These are phyloP conservation scores for Cynopterus brachyotis DNA, from an alignment of 2,113 vertebrate genomes.

Conservation along the genomic window DNA sequence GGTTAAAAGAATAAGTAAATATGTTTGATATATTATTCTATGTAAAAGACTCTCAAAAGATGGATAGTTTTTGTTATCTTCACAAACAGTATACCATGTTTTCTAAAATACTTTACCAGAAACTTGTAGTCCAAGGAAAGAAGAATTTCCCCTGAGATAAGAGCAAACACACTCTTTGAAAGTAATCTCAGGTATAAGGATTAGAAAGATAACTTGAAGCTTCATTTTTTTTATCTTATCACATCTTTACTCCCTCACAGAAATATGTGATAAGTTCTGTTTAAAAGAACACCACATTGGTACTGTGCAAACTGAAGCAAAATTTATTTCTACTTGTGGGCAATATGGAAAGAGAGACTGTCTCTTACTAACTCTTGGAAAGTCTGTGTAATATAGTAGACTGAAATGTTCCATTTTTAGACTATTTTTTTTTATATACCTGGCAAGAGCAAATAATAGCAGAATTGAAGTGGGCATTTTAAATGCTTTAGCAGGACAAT, in stretches of 20 bases:
- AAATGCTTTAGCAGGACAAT: background rate
- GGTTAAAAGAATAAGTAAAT: conserved; percentile 60
- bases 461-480: background rate
- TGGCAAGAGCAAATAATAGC: background rate
- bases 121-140: conserved; percentile 72
- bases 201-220: conserved; percentile 84
- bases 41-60: conserved; percentile 56
- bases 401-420: background rate
- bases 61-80: conserved; percentile 62
- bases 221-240: conserved; percentile 87
- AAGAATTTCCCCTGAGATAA: conserved; percentile 80
- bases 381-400: background rate
- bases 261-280: conserved; percentile 74
- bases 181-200: conserved; percentile 84
- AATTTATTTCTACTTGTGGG: conserved; percentile 44
- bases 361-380: conserved; percentile 20
- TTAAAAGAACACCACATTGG: conserved; percentile 70
- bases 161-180: conserved; percentile 81
- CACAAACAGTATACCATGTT: conserved; percentile 64
- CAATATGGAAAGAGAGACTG: background rate
- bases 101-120: conserved; percentile 68
- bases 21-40: conserved; percentile 62
- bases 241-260: conserved; percentile 78
- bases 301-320: conserved; percentile 66
- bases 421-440: background rate